Percentiles rank a stretch among this genome's conserved stretches.
Evolutionary conservation across 2,888 invertebrate species (phyloP).

Genomic region (Gisinianus flammeolus): DNA sequence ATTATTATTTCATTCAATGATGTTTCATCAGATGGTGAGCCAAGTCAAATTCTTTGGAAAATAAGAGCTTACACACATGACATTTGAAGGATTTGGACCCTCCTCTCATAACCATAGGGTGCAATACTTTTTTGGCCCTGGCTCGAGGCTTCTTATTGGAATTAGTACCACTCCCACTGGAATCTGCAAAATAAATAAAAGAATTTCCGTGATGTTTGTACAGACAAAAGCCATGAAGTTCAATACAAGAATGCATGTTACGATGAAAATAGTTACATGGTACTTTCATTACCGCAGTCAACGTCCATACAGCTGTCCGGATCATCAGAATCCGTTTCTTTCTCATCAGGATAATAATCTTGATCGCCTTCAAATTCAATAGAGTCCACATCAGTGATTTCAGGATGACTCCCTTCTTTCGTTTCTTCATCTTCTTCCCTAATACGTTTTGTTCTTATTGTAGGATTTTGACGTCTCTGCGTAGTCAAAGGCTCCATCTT

Average conservation of each 20-base stretch:
- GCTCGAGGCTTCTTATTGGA: too few species aligned
- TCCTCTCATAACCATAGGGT: too few species aligned
- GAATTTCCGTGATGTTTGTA: too few species aligned
- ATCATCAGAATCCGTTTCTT: not conserved
- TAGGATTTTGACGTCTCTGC: not conserved
- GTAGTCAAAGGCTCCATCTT: not conserved
- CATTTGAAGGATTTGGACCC: too few species aligned
- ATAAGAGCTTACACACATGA: not conserved
- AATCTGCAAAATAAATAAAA: too few species aligned
- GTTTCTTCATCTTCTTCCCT: not conserved
- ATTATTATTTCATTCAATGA: not conserved
- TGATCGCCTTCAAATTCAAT: not conserved
- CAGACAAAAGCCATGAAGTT: too few species aligned
- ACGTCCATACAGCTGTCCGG: too few species aligned
- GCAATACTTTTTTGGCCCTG: too few species aligned
- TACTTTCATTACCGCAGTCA: too few species aligned
- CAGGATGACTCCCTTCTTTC: not conserved
- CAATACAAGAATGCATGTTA: too few species aligned
- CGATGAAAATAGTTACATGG: too few species aligned
- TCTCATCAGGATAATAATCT: not conserved
- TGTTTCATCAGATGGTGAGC: not conserved
- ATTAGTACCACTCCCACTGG: too few species aligned
- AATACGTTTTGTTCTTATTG: not conserved
- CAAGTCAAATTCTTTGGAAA: not conserved
- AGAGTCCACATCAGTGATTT: not conserved